phyloP scores from a whole-genome alignment of 2,888 invertebrate genomes.

The Nomada fucata region DNA sequence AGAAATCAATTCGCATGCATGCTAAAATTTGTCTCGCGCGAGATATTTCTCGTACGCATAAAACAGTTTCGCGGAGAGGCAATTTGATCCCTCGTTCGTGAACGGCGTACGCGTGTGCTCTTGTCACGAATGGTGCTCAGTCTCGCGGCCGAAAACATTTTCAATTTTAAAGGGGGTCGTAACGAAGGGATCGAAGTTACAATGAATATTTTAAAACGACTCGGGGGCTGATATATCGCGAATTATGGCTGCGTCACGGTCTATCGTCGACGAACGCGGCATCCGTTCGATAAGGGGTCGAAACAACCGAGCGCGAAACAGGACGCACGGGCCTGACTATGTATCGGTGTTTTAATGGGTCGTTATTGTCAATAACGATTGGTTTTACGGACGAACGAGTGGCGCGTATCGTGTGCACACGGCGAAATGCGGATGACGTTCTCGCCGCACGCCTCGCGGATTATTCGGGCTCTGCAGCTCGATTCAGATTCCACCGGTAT shows the following conservation, averaged over 20 bases:
- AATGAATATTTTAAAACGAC: constrained; percentile 23
- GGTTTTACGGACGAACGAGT: constrained; percentile 69
- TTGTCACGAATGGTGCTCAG: no score
- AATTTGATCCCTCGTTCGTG: background rate
- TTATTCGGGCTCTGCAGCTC: constrained; percentile 45
- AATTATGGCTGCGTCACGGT: constrained; percentile 58
- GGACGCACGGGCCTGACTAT: constrained; percentile 20
- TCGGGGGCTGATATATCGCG: constrained; percentile 28
- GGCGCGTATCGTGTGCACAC: constrained; percentile 44
- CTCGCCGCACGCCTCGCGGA: constrained; percentile 48
- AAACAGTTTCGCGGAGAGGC: background rate
- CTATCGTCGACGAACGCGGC: constrained; percentile 35
- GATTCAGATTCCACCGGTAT: constrained; percentile 54
- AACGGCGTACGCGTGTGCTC: no score
- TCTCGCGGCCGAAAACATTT: no score
- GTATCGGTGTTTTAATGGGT: constrained; percentile 69
- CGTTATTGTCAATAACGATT: constrained; percentile 75
- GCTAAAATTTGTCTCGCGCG: no score
- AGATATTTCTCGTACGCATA: no score
- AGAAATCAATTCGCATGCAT: background rate
- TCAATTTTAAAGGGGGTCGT: no score
- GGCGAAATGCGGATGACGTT: constrained; percentile 59
- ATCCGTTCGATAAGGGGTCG: constrained; percentile 28
- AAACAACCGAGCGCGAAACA: background rate
- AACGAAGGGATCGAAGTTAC: background rate